Evolutionary conservation across 2,888 invertebrate species (phyloP).

Genomic region (Apamea crenata): DNA sequence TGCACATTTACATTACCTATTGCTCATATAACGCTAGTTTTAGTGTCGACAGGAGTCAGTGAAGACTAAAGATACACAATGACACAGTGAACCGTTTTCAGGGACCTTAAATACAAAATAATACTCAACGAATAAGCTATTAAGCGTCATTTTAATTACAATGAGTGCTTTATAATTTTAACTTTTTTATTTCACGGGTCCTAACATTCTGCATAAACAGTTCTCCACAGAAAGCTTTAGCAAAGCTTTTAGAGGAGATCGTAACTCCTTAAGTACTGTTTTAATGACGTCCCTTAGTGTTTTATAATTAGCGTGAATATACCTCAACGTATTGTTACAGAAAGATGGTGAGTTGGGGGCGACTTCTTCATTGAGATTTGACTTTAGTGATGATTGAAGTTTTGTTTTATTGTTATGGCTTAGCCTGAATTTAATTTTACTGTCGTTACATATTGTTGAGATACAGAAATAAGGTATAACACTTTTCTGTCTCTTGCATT

Average conservation of each 20-base stretch:
- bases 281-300: conserved; percentile 79
- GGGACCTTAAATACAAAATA: conserved; percentile 28
- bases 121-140: conserved; percentile 60
- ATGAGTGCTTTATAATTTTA: conserved; percentile 67
- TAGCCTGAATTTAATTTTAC: neutral
- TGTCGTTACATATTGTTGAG: neutral
- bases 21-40: neutral
- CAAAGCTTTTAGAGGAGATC: conserved; percentile 77
- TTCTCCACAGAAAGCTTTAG: conserved; percentile 67
- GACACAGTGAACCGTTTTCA: neutral
- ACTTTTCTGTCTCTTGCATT: neutral
- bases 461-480: neutral
- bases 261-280: conserved; percentile 80
- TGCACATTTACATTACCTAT: too few relatives aligned
- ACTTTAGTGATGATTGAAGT: conserved; percentile 22
- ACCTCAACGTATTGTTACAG: conserved; percentile 66
- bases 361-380: conserved; percentile 23
- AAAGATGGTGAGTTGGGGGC: conserved; percentile 38
- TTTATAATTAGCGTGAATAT: conserved; percentile 77
- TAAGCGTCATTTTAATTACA: conserved; percentile 68
- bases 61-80: neutral
- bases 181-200: conserved; percentile 66
- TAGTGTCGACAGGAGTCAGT: too few relatives aligned
- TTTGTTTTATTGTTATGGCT: neutral
- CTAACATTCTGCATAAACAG: conserved; percentile 70